These are phyloP conservation scores for Microctonus brassicae DNA, from an alignment of 2,888 invertebrate species.

Conservation along the genomic window DNA sequence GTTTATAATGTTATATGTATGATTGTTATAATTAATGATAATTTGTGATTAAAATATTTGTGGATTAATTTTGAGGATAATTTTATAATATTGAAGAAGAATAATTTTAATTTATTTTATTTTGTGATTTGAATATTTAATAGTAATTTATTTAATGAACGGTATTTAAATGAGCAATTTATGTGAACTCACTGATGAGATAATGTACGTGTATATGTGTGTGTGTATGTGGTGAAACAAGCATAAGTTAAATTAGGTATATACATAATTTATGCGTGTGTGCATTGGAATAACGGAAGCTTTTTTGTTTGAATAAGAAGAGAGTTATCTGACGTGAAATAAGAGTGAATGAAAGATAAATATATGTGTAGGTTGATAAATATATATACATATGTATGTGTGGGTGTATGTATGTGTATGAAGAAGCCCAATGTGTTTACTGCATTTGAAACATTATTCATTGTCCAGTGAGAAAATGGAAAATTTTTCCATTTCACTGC, in stretches of 20 bases:
- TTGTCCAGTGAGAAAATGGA: constrained; percentile 39
- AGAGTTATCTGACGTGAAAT: not conserved
- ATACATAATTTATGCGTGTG: not conserved
- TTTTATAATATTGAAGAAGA: too few species aligned
- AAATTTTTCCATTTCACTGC: constrained; percentile 21
- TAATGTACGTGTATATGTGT: not conserved
- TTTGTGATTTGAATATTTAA: too few species aligned
- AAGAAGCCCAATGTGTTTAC: not conserved
- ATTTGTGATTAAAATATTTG: too few species aligned
- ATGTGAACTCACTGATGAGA: not conserved
- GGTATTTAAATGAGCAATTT: not conserved
- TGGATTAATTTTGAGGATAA: too few species aligned
- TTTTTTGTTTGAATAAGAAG: not conserved
- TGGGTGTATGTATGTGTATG: not conserved
- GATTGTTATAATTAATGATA: too few species aligned
- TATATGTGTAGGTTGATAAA: too few species aligned
- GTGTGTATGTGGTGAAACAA: too few species aligned
- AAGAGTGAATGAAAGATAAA: constrained; percentile 5
- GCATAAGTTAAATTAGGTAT: too few species aligned
- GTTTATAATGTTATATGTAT: too few species aligned
- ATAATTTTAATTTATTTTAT: too few species aligned
- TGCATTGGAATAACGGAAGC: too few species aligned
- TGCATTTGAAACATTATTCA: constrained; percentile 28
- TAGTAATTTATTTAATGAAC: not conserved
- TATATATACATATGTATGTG: constrained; percentile 2